Conservation (phyloP, 2,797 vertebrate species). For the Sebastes paucispinis region DNA sequence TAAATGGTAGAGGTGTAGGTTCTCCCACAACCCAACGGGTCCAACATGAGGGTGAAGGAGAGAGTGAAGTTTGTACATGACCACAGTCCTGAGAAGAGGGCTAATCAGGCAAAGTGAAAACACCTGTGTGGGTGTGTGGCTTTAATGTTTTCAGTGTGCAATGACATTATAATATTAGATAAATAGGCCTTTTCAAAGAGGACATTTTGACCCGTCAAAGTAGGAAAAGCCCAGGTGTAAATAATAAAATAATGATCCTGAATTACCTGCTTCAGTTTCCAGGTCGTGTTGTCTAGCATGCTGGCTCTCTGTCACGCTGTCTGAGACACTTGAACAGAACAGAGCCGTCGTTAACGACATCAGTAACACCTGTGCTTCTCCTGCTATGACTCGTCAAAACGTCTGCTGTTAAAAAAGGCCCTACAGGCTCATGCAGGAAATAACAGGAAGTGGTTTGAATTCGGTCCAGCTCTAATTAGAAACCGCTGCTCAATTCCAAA, state of each 20-base stretch:
- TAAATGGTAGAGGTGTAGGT: neutral
- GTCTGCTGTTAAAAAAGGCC: neutral
- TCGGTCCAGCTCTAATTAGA: constrained; percentile 46
- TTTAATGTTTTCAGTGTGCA: neutral
- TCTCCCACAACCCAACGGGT: neutral
- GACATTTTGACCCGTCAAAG: neutral
- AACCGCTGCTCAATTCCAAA: constrained; percentile 21
- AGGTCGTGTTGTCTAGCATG: neutral
- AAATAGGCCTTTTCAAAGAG: neutral
- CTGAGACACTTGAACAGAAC: neutral
- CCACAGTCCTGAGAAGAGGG: neutral
- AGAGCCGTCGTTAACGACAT: neutral
- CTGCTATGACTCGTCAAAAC: constrained; percentile 8
- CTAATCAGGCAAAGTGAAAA: too few species aligned
- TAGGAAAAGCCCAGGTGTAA: neutral
- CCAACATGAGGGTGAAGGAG: neutral
- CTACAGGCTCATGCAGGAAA: neutral
- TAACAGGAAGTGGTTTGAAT: constrained; percentile 16
- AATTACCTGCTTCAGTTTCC: neutral
- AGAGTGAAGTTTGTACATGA: neutral
- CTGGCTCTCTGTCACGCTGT: neutral
- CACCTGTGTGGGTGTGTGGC: neutral
- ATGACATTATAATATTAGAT: neutral
- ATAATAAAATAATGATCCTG: neutral
- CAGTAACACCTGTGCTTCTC: neutral